phyloP scores from a whole-genome alignment of 1,140 invertebrate species.

The Adelges cooleyi region DNA sequence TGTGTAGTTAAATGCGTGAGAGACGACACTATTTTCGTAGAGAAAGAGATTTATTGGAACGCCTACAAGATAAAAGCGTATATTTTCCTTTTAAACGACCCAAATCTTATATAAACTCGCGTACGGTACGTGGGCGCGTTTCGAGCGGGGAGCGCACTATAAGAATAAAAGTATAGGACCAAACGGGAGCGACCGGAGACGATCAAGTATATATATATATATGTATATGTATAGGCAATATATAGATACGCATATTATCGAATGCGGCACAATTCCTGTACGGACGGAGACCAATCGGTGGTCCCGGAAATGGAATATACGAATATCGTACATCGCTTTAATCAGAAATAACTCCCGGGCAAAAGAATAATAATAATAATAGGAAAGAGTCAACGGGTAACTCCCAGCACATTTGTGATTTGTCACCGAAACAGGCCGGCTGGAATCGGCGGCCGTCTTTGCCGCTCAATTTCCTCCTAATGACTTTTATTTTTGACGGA shows the following conservation, averaged over 20 bases:
- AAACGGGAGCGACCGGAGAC: too few species aligned
- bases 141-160: too few species aligned
- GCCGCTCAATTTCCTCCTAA: neutral
- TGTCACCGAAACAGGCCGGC: neutral
- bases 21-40: conserved; percentile 1
- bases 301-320: neutral
- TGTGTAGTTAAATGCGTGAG: neutral
- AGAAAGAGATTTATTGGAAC: neutral
- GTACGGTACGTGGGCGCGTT: too few species aligned
- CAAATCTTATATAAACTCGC: neutral
- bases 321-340: too few species aligned
- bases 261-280: neutral
- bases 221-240: too few species aligned
- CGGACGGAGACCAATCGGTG: neutral
- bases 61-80: conserved; percentile 3
- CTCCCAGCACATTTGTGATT: too few species aligned
- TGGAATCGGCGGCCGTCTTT: neutral
- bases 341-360: conserved; percentile 8
- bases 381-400: too few species aligned
- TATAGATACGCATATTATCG: too few species aligned
- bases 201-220: too few species aligned
- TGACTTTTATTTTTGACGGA: conserved; percentile 1
- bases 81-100: conserved; percentile 22
- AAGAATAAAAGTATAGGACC: too few species aligned
- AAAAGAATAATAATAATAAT: too few species aligned